phyloP scores from a whole-genome alignment of 2,113 vertebrate species.

The Scolopax mira region DNA sequence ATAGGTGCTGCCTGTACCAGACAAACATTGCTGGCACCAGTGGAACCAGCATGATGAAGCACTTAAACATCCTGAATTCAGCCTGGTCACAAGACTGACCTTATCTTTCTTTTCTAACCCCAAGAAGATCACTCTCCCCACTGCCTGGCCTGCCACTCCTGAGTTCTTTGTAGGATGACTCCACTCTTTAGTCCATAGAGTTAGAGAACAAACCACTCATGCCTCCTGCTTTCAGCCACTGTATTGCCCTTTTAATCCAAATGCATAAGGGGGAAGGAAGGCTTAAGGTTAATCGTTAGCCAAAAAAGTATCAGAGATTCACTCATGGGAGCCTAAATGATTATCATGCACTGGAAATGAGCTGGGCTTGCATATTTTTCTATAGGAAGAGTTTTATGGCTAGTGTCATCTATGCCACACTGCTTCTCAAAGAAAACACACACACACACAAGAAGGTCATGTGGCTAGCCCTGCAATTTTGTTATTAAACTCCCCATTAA shows the following conservation, averaged over 20 bases:
- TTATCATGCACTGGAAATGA: constrained; percentile 14
- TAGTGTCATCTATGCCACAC: background rate
- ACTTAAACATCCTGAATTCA: background rate
- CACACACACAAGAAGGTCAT: background rate
- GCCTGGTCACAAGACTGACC: background rate
- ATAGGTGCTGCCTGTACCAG: background rate
- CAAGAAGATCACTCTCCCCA: background rate
- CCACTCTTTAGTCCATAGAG: background rate
- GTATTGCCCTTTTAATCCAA: constrained; percentile 13
- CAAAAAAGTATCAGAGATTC: background rate
- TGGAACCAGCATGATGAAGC: background rate
- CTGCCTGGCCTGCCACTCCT: background rate
- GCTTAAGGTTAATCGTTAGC: constrained; percentile 54
- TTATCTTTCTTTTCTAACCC: background rate
- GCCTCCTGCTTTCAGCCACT: background rate
- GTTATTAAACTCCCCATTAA: background rate
- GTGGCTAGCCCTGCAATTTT: background rate
- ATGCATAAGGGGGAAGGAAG: background rate
- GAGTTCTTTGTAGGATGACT: background rate
- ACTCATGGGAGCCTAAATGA: background rate
- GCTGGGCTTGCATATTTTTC: constrained; percentile 27
- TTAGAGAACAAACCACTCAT: background rate
- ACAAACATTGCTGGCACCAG: background rate
- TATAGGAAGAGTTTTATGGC: background rate
- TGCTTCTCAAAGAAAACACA: constrained; percentile 19